These are phyloP conservation scores for Paraplagusia blochii DNA, from an alignment of 2,113 vertebrate genomes.

Conservation along the genomic window DNA sequence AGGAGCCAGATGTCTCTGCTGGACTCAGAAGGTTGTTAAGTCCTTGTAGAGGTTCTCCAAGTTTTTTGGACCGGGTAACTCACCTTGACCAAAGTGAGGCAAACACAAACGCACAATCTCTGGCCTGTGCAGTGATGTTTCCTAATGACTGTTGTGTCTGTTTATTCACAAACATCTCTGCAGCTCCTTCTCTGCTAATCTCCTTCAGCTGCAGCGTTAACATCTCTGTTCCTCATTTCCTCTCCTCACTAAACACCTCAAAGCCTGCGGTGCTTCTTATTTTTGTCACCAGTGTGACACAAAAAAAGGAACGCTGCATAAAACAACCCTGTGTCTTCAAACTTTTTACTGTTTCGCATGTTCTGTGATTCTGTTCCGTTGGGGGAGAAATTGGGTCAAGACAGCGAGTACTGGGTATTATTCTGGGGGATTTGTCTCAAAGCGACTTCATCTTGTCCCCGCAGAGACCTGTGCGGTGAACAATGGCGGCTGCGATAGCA, in stretches of 20 bases:
- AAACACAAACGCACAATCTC: conserved; percentile 5
- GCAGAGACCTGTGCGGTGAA: conserved; percentile 96
- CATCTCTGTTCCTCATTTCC: conserved; percentile 19
- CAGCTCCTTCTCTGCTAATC: conserved; percentile 18
- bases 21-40: background rate
- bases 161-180: conserved; percentile 23
- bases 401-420: conserved; percentile 16
- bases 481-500: conserved; percentile 97
- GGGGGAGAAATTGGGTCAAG: conserved; percentile 35
- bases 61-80: conserved; percentile 17
- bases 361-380: conserved; percentile 12
- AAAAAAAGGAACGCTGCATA: conserved; percentile 9
- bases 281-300: conserved; percentile 20
- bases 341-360: conserved; percentile 26
- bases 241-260: conserved; percentile 11
- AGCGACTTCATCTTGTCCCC: conserved; percentile 28
- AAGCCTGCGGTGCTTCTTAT: conserved; percentile 23
- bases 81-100: conserved; percentile 42
- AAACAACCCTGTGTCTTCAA: conserved; percentile 13
- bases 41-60: too few species aligned
- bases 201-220: conserved; percentile 26
- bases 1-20: conserved; percentile 12
- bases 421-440: conserved; percentile 37
- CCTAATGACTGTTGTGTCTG: conserved; percentile 12
- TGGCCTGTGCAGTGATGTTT: conserved; percentile 34